Conservation (phyloP, 2,888 invertebrate species). For the Sarcophaga variegata region DNA sequence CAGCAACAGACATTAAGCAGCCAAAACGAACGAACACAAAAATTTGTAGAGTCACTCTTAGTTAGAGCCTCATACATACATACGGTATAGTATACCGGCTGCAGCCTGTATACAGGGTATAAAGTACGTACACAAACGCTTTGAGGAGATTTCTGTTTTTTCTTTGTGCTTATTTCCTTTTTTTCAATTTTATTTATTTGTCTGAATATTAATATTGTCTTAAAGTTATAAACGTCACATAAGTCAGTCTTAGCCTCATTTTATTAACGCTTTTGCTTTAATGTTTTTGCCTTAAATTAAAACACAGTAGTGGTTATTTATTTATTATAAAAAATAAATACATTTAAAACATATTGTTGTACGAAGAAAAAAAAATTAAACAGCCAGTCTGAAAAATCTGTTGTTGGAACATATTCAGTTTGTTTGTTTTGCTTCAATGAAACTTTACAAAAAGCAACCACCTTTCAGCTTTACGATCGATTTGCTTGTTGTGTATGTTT, state of each 20-base stretch:
- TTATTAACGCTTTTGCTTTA: constrained; percentile 60
- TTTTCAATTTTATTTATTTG: constrained; percentile 14
- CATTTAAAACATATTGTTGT: constrained; percentile 9
- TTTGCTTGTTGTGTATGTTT: background rate
- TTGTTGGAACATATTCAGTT: background rate
- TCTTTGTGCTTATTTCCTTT: background rate
- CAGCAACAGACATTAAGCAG: constrained; percentile 60
- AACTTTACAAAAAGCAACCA: constrained; percentile 3
- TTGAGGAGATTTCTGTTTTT: background rate
- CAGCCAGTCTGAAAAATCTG: background rate
- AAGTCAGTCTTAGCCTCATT: constrained; percentile 65
- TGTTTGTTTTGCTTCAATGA: background rate
- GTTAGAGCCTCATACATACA: too few relatives aligned
- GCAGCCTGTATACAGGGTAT: background rate
- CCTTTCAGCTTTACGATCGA: constrained; percentile 1
- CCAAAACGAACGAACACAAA: constrained; percentile 34
- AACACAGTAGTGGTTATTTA: constrained; percentile 29
- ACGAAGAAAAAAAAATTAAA: background rate
- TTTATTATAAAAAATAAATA: constrained; percentile 37
- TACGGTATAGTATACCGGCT: background rate
- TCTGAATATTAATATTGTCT: constrained; percentile 58
- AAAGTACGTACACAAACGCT: constrained; percentile 44
- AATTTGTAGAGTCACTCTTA: constrained; percentile 23
- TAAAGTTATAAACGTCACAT: constrained; percentile 67
- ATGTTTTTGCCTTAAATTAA: background rate